Evolutionary conservation across 2,113 vertebrate genomes (phyloP).

Genomic region (Eolophus roseicapilla): DNA sequence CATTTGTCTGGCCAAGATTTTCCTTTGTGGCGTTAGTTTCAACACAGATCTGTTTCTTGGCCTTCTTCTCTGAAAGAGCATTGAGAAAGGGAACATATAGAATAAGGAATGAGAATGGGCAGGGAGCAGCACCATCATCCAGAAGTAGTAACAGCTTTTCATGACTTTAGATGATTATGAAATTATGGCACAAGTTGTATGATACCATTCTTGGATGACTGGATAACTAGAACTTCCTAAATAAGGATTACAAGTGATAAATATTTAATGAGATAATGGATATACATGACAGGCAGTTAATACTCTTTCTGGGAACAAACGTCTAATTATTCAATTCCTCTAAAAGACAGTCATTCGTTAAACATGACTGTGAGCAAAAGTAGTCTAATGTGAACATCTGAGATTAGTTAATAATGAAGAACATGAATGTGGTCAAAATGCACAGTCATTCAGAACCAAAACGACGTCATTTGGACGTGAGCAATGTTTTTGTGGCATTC

Average conservation of each 20-base stretch:
- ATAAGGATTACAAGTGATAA: background rate
- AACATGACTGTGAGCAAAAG: background rate
- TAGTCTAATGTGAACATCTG: background rate
- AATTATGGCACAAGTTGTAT: background rate
- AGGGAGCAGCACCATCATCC: background rate
- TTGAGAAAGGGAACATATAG: fast-evolving
- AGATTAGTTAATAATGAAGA: background rate
- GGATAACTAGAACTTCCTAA: background rate
- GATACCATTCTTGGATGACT: background rate
- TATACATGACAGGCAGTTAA: background rate
- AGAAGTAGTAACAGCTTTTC: background rate
- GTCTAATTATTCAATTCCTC: background rate
- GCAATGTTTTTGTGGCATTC: background rate
- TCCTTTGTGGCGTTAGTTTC: background rate
- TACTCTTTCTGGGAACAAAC: background rate
- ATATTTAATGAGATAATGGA: background rate
- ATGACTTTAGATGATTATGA: background rate
- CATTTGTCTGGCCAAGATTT: background rate
- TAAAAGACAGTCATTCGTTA: background rate
- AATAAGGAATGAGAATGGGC: background rate
- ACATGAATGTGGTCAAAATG: background rate
- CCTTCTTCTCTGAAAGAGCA: background rate
- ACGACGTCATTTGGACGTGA: fast-evolving
- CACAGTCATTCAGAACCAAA: background rate
- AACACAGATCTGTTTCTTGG: background rate